Evolutionary conservation across 2,113 vertebrate genomes (phyloP), one percentile per base, ranked within the genome.

Genomic region (Acanthochromis polyacanthus): DNA sequence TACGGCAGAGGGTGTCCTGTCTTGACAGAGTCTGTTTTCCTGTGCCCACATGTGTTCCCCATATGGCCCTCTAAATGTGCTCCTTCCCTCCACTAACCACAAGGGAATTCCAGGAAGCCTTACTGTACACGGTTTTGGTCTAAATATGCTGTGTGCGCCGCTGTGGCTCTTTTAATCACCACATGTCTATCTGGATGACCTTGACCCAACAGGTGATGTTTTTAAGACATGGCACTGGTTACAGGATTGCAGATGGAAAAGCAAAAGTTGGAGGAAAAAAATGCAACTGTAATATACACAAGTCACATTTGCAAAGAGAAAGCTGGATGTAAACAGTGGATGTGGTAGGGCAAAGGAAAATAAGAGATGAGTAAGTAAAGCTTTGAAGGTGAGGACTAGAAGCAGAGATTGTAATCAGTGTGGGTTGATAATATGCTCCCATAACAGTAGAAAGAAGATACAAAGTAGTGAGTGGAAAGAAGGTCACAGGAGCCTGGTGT

Each of bases 21-120:
- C 88, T 67, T 83, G 73, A 72, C 63, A 74, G 51, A 80, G 74
- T 69, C 70, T 71, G 71, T 81, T 84, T 84, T 82, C 73, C 88
- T 82, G 77, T 84, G 83, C 82, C 83, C 80, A 83, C 91, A 92
- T 89, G 86, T 93, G 91, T 72, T 81, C 78, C 71, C 83, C 92
- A 91, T 80, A 88, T 92, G 92, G 76, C 55, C 38, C 23, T 62
- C 80, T 73, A 83, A 90, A 86, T 71, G 71, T 55, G 83, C 89
- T 81, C 28, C 83, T 91, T 87, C 80, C 64, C 83, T 83, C 80
- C 82, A 72, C 82, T 48, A 81, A 91, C 86, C 92, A 77, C 86
- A 10, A 84, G 79, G 90, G 88, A 80, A 89, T 91, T 86, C 84
- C 87, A 88, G 88, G 60, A 80, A 89, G 81, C 81, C 70, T 65